Base-by-base conservation (phyloP, 2,113 vertebrate species). In the Clarias batrachus region DNA sequence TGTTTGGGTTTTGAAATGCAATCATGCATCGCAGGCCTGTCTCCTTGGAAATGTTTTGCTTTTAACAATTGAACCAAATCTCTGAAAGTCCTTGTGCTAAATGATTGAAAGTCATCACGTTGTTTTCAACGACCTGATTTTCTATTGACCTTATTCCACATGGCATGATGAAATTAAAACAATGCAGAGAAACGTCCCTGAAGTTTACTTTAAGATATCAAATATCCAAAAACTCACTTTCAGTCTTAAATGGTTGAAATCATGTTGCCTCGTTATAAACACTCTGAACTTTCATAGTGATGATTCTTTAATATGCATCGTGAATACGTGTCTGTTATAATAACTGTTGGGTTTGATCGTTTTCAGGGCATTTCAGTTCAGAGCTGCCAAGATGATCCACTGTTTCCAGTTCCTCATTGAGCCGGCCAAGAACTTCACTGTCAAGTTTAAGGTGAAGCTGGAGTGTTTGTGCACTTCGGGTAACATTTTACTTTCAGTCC, bases 361-460 rank as follows among this genome's bases (percentile, higher is more conserved):
- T 70, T 17, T 82, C 87, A 27, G 33, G 91, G 87, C 87, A 83
- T 82, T 83, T 81, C 16, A 21, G 52, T 59, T 8, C 21, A 87
- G 25, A 71, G 4, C 88, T 60, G 89, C 52, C 92, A 94, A 83
- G 87, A 95, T 94, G 94, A 93, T 96, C 92, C 94, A 95, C 84
- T 96, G 95, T 92, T 94, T 96, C 88, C 94, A 95, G 86, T 95
- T 95, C 90, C 92, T 96, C 79, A 89, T 94, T 27, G 95, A 96
- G 87, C 95, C 95, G 52, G 94, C 93, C 90, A 96, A 95, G 89
- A 93, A 91, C 85, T 73, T 95, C 4, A 93, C 94, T 1, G 88
- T 92, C 89, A 94, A 94, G 87, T 91, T 95, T 71, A 95, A 95
- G 95, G 95, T 95, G 90, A 37, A 68, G 62, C 48, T 17, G 4